Evolutionary conservation across 2,113 vertebrate genomes (phyloP).

Genomic region (Aphelocoma coerulescens): DNA sequence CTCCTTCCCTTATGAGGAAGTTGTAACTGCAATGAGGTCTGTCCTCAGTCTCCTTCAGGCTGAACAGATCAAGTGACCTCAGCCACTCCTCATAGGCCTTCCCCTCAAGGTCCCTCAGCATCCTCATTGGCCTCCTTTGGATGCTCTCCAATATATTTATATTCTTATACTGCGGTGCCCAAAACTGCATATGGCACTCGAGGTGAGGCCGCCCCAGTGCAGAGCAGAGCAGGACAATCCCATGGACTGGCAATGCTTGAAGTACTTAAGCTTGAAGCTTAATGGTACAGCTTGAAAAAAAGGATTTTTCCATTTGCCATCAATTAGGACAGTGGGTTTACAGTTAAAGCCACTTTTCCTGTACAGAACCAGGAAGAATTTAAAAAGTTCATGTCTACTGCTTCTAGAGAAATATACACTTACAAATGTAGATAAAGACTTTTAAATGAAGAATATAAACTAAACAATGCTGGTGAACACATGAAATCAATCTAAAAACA

Average conservation of each 20-base stretch:
- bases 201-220: neutral
- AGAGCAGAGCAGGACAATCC: neutral
- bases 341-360: neutral
- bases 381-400: neutral
- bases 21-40: neutral
- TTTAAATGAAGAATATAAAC: slow-evolving; percentile 6
- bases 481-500: neutral
- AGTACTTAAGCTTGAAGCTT: neutral
- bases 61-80: neutral
- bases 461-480: neutral
- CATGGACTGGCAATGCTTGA: neutral
- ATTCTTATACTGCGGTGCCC: neutral
- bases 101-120: neutral
- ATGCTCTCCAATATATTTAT: neutral
- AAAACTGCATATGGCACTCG: neutral
- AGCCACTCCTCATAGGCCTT: neutral
- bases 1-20: neutral
- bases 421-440: neutral
- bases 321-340: neutral
- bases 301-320: neutral
- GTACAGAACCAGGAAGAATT: neutral
- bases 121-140: neutral
- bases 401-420: neutral
- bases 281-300: neutral
- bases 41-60: neutral